Evolutionary conservation across 1,140 invertebrate genomes (phyloP).

Genomic region (Neotoxoptera formosana): DNA sequence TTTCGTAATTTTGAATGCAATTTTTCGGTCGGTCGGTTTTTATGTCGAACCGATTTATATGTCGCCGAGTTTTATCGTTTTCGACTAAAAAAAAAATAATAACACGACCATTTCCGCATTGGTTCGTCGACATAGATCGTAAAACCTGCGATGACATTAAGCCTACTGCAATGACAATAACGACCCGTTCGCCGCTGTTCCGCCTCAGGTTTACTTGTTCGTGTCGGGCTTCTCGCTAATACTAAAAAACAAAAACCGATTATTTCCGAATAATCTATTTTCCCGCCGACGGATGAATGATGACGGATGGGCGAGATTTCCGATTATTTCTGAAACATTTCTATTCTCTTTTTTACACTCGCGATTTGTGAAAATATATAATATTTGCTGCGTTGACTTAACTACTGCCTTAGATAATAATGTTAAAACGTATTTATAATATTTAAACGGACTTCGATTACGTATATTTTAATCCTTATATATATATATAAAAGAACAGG

Average conservation of each 20-base stretch:
- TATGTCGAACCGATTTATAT: background rate
- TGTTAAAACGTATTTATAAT: background rate
- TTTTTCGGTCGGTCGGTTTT: constrained; percentile 10
- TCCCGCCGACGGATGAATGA: background rate
- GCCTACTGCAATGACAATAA: background rate
- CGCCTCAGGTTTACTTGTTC: background rate
- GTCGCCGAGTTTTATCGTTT: constrained; percentile 1
- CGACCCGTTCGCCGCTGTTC: background rate
- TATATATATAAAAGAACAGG: no score
- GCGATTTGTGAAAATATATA: background rate
- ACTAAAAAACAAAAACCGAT: background rate
- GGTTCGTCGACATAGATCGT: background rate
- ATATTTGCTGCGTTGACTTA: background rate
- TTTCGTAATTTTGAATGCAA: constrained; percentile 14
- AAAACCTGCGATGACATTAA: background rate
- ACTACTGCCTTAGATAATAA: background rate
- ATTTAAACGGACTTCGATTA: background rate
- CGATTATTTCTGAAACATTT: background rate
- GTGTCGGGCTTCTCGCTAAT: background rate
- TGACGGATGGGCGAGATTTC: background rate
- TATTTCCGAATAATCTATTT: background rate
- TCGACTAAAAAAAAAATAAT: constrained; percentile 2
- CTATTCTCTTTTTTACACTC: background rate
- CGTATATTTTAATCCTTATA: no score
- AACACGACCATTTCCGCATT: background rate